Base-by-base conservation (phyloP, 2,888 invertebrate species). In the Eudasyphora cyanicolor region DNA sequence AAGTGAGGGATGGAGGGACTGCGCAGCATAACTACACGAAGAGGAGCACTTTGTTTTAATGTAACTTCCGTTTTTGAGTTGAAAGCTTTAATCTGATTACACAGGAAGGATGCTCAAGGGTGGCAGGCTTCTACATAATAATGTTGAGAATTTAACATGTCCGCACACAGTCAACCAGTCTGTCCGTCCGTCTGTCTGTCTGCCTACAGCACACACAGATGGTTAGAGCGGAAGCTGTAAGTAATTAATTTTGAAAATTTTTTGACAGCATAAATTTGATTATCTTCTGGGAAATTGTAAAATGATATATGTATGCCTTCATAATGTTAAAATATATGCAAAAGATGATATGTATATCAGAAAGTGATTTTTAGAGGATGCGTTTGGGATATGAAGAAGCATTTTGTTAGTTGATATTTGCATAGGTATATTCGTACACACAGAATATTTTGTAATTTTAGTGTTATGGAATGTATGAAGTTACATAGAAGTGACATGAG, bases 81-180 rank as follows among this genome's bases (percentile, higher is more conserved):
- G 38, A 67, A 67, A 67, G 67, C 67, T 67, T 38, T 67, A 67
- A 67, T 67, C 67, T 67, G 67, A 67, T 67, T 67, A 67, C 67
- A 42, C 21, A 14, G 67, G 14, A 67, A 67, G 67, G 67, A 24
- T 38, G 32, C 35, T 8, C 10, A 19, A 19, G 35, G 64, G 35
- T 29, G 29, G 64, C 12, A 67, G 42, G 67, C 60, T n/a, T 60
- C 60, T 12, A 21, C 62, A 42, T 67, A 67, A 67, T 67, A 67
- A 67, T 67, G 64, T 67, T 42, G 38, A 67, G 67, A 67, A 67
- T 24, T 38, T 67, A 67, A 42, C 67, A 67, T 67, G 38, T 24
- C 67, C 24, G n/a, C n/a, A 60, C 60, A 35, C 19, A 35, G 38
- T 21, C n/a, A n/a, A n/a, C n/a, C n/a, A n/a, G n/a, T n/a, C n/a